Conservation (phyloP, 1,140 invertebrate genomes). For the Leptonema lineaticorne region DNA sequence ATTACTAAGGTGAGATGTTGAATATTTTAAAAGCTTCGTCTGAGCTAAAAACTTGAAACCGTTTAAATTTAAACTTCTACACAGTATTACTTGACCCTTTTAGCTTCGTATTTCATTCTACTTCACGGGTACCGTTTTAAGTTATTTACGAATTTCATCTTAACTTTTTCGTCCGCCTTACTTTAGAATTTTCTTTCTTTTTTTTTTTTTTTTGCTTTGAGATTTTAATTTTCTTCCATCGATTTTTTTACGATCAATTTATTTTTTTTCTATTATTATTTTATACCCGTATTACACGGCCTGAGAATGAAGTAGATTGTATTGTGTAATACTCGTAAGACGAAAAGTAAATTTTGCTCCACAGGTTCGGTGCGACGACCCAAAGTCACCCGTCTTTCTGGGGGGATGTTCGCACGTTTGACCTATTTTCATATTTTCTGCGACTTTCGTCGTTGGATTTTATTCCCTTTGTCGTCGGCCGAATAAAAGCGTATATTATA, state of each 20-base stretch:
- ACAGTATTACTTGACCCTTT: too few species aligned
- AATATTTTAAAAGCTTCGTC: constrained; percentile 13
- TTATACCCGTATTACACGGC: too few species aligned
- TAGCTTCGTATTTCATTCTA: too few species aligned
- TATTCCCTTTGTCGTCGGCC: constrained; percentile 8
- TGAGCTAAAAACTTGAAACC: background rate
- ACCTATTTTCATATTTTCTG: constrained; percentile 25
- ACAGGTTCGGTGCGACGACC: background rate
- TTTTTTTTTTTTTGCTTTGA: background rate
- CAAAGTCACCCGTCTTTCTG: background rate
- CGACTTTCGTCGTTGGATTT: too few species aligned
- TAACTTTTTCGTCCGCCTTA: background rate
- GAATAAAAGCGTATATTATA: constrained; percentile 14
- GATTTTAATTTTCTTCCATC: background rate
- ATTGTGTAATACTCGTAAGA: too few species aligned
- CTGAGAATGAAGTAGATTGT: too few species aligned
- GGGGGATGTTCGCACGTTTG: constrained; percentile 31
- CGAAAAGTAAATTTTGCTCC: background rate
- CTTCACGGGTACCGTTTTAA: background rate
- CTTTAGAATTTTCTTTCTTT: background rate
- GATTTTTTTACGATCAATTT: background rate
- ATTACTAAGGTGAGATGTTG: background rate
- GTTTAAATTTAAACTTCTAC: constrained; percentile 9
- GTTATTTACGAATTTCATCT: too few species aligned
- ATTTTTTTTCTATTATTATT: too few species aligned